Conservation (phyloP, 1,140 invertebrate species). For the Druon quercuslanigerum region DNA sequence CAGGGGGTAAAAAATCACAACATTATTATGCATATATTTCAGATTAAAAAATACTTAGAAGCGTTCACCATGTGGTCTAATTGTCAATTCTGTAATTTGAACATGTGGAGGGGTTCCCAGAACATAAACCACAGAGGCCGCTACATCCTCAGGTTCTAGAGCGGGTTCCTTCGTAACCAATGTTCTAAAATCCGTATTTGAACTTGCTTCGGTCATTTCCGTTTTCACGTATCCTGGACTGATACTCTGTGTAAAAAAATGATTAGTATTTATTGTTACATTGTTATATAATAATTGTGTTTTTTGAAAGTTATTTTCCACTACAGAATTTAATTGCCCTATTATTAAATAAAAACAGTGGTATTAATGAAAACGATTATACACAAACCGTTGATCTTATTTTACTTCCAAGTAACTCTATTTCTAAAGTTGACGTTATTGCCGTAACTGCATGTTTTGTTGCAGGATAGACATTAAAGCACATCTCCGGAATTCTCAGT, state of each 20-base stretch:
- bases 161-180: conserved; percentile 35
- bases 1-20: too few relatives aligned
- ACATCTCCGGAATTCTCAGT: conserved; percentile 37
- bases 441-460: conserved; percentile 81
- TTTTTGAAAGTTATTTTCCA: too few relatives aligned
- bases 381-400: conserved; percentile 78
- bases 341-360: too few relatives aligned
- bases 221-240: conserved; percentile 57
- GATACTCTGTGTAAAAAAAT: conserved; percentile 48
- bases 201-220: conserved; percentile 53
- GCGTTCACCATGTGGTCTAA: conserved; percentile 67
- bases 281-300: not conserved
- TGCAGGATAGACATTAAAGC: conserved; percentile 77
- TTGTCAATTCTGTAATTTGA: conserved; percentile 70
- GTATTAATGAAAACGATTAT: not conserved
- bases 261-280: too few relatives aligned
- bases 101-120: conserved; percentile 39
- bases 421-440: conserved; percentile 62
- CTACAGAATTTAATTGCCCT: too few relatives aligned
- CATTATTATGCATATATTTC: too few relatives aligned
- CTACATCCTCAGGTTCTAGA: conserved; percentile 65
- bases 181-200: conserved; percentile 21
- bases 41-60: too few relatives aligned
- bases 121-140: conserved; percentile 60
- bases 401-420: conserved; percentile 40